phyloP scores from a whole-genome alignment of 2,113 vertebrate species.

The Talpa occidentalis region DNA sequence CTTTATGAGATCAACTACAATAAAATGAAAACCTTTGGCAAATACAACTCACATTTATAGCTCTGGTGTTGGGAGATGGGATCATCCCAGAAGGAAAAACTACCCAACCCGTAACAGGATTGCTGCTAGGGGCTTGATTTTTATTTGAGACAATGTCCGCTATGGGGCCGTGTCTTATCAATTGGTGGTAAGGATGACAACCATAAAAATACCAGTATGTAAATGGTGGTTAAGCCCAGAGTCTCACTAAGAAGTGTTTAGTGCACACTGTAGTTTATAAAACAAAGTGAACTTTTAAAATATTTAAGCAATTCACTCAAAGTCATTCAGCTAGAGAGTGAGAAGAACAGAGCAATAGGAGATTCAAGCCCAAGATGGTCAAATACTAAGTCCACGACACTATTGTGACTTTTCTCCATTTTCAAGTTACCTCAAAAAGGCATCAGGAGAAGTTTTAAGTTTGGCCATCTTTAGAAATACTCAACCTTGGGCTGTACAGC shows the following conservation, averaged over 20 bases:
- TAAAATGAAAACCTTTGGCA: not conserved
- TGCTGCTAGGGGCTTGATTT: not conserved
- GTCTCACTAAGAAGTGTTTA: not conserved
- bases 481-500: not conserved
- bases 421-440: not conserved
- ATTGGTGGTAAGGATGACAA: not conserved
- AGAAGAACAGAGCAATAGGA: not conserved
- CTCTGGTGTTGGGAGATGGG: not conserved
- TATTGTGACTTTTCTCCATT: not conserved
- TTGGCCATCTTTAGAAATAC: not conserved
- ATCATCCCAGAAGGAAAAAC: not conserved
- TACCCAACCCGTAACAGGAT: not conserved
- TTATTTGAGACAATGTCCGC: not conserved
- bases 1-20: not conserved
- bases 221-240: not conserved
- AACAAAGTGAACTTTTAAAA: not conserved
- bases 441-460: not conserved
- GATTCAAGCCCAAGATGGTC: not conserved
- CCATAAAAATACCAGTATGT: not conserved
- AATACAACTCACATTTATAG: not conserved
- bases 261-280: not conserved
- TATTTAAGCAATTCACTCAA: not conserved
- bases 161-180: not conserved
- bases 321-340: not conserved
- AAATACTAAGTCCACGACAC: not conserved